phyloP scores from a whole-genome alignment of 2,888 invertebrate species.

The Drosophila peninsularis region DNA sequence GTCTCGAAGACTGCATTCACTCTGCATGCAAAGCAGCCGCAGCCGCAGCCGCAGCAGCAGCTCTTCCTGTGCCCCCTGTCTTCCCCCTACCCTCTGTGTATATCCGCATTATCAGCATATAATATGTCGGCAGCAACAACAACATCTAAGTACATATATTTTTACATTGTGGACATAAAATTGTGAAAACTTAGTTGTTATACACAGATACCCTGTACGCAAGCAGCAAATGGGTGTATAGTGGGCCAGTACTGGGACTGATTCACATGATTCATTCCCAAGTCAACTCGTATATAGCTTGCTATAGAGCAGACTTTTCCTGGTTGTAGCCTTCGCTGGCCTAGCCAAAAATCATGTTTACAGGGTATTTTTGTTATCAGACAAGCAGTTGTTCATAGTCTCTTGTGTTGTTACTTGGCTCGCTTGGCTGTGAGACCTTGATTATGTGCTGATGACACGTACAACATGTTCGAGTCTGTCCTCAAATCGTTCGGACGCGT shows the following conservation, averaged over 20 bases:
- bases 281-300: background rate
- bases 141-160: slow-evolving; percentile 12
- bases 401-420: slow-evolving; percentile 25
- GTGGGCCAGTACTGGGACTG: too few relatives aligned
- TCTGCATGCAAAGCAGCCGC: slow-evolving; percentile 50
- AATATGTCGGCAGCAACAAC: slow-evolving; percentile 29
- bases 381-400: background rate
- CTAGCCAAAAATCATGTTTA: background rate
- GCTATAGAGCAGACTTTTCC: background rate
- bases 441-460: slow-evolving; percentile 67
- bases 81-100: slow-evolving; percentile 1
- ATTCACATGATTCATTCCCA: background rate
- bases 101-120: slow-evolving; percentile 55
- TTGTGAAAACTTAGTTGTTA: slow-evolving; percentile 30
- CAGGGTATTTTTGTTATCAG: slow-evolving; percentile 3
- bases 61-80: slow-evolving; percentile 13
- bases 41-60: background rate
- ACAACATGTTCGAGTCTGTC: slow-evolving; percentile 46
- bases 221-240: background rate
- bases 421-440: slow-evolving; percentile 52
- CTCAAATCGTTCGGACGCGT: slow-evolving; percentile 23
- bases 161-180: slow-evolving; percentile 18
- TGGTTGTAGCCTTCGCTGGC: background rate
- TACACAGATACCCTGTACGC: slow-evolving; percentile 2
- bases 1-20: slow-evolving; percentile 34